Evolutionary conservation across 2,797 vertebrate species (phyloP).

Genomic region (Gobio occitaniae): DNA sequence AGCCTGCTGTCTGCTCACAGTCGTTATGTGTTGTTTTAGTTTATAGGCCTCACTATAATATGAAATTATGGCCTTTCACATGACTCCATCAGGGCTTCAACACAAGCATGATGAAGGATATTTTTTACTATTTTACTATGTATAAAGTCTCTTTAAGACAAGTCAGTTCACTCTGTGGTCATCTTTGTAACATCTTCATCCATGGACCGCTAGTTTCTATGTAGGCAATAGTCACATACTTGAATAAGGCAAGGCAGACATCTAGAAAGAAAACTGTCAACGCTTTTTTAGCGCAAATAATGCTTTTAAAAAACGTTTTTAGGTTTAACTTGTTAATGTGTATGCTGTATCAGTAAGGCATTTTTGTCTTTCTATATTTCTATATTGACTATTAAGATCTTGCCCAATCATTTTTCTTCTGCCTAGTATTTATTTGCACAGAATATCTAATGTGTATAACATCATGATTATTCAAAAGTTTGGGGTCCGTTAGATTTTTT

Average conservation of each 20-base stretch:
- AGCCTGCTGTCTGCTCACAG: slow-evolving; percentile 3
- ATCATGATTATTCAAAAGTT: background rate
- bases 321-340: background rate
- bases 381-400: background rate
- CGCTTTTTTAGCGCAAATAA: background rate
- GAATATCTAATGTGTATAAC: background rate
- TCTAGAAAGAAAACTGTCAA: background rate
- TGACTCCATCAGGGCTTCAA: background rate
- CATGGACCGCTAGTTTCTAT: background rate
- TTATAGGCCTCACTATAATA: background rate
- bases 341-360: background rate
- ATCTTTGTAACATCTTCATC: background rate
- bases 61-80: background rate
- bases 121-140: background rate
- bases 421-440: background rate
- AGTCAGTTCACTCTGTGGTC: background rate
- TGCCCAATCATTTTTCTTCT: background rate
- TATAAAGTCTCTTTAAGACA: background rate
- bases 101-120: background rate
- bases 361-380: background rate
- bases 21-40: background rate
- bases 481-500: background rate
- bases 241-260: background rate
- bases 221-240: background rate
- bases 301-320: background rate